These are phyloP conservation scores for Dromococcyx pavoninus DNA, from an alignment of 2,797 vertebrate species.

Conservation along the genomic window DNA sequence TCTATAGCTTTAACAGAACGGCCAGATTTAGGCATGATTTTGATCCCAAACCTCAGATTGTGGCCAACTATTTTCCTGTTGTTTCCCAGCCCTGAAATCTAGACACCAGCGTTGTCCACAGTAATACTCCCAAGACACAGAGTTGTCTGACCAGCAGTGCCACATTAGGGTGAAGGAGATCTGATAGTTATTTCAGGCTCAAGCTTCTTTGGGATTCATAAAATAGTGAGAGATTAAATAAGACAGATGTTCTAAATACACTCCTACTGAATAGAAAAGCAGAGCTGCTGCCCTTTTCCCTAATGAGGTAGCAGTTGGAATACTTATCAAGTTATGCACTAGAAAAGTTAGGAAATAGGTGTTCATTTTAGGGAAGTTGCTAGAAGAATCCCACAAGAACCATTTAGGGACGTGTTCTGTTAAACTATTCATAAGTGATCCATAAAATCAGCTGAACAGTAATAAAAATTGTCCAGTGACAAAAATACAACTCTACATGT, in stretches of 20 bases:
- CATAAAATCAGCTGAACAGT: slow-evolving; percentile 13
- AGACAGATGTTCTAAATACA: not conserved
- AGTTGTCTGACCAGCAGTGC: not conserved
- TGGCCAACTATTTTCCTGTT: not conserved
- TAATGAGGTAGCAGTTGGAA: slow-evolving; percentile 4
- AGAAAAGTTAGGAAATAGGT: not conserved
- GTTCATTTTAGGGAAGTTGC: not conserved
- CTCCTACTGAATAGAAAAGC: not conserved
- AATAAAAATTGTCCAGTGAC: slow-evolving; percentile 10
- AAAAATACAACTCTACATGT: not conserved
- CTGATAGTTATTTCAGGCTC: not conserved
- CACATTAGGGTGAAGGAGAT: not conserved
- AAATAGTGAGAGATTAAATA: not conserved
- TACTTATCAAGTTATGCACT: not conserved
- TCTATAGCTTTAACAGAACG: not conserved
- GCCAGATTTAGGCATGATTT: not conserved
- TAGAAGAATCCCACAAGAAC: slow-evolving; percentile 25
- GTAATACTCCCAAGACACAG: not conserved
- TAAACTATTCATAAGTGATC: slow-evolving; percentile 37
- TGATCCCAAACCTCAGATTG: not conserved
- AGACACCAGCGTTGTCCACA: not conserved
- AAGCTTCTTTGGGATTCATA: not conserved
- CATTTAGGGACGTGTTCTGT: not conserved
- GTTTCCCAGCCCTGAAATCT: not conserved
- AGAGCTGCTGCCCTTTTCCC: not conserved